Evolutionary conservation across 2,113 vertebrate species (phyloP).

Genomic region (Edolisoma coerulescens): DNA sequence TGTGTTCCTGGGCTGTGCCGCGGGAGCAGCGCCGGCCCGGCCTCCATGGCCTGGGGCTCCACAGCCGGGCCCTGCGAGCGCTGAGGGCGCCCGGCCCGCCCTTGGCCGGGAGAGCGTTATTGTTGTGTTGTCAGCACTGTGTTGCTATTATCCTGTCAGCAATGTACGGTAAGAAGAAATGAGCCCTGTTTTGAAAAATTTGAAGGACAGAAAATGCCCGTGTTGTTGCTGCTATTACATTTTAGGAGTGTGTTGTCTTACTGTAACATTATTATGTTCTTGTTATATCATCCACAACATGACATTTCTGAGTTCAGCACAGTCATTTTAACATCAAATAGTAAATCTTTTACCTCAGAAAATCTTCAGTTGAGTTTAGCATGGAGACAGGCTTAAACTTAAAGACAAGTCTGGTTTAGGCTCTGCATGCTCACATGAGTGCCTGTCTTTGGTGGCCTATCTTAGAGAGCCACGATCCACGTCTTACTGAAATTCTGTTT

Average conservation of each 20-base stretch:
- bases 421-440: neutral
- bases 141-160: neutral
- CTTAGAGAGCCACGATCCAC: neutral
- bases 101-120: accelerated
- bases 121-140: neutral
- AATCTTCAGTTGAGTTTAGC: neutral
- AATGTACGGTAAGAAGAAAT: neutral
- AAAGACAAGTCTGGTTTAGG: neutral
- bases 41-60: accelerated
- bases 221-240: neutral
- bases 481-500: neutral
- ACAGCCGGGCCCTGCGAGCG: accelerated
- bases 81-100: neutral
- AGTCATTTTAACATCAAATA: neutral
- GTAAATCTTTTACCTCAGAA: neutral
- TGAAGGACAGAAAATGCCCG: neutral
- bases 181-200: neutral
- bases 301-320: neutral
- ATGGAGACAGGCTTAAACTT: neutral
- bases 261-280: neutral
- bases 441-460: neutral
- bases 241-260: neutral
- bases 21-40: accelerated
- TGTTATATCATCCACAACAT: neutral
- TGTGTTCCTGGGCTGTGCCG: neutral